A percentile compares a stretch with the other conserved stretches of the same genome.
phyloP scores from a whole-genome alignment of 1,140 invertebrate species.

The Sipha flava region DNA sequence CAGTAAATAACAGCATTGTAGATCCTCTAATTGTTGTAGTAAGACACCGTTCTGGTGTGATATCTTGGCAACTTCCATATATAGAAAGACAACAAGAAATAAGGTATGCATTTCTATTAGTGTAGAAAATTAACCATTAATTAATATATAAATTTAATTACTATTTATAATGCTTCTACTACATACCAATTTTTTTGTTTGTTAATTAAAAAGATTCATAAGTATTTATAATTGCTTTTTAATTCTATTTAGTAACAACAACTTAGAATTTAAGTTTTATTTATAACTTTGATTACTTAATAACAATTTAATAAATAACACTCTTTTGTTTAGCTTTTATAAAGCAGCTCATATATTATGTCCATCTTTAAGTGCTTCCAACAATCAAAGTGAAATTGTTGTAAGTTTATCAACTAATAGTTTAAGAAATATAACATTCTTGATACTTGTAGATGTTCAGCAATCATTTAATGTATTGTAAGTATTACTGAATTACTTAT shows the following conservation, averaged over 20 bases:
- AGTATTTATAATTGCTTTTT: no score
- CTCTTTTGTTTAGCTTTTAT: background rate
- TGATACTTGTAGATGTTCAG: background rate
- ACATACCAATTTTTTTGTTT: no score
- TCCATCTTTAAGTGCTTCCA: background rate
- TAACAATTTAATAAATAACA: background rate
- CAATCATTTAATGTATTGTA: constrained; percentile 25
- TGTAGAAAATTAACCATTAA: background rate
- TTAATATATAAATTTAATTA: no score
- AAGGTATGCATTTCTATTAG: background rate
- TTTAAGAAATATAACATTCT: background rate
- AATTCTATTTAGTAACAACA: no score
- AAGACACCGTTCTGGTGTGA: constrained; percentile 12
- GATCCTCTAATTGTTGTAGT: constrained; percentile 32
- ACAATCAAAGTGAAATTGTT: constrained; percentile 22
- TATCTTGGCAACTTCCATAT: constrained; percentile 33
- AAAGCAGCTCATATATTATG: constrained; percentile 5
- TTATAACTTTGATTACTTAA: no score
- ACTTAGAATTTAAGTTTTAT: no score
- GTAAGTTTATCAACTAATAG: constrained; percentile 19
- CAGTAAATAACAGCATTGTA: background rate
- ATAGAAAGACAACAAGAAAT: constrained; percentile 8
- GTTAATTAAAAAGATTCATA: no score
- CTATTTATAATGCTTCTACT: no score
- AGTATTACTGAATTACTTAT: background rate